Evolutionary conservation across 2,888 invertebrate genomes (phyloP).

Genomic region (Drosophila quinaria): DNA sequence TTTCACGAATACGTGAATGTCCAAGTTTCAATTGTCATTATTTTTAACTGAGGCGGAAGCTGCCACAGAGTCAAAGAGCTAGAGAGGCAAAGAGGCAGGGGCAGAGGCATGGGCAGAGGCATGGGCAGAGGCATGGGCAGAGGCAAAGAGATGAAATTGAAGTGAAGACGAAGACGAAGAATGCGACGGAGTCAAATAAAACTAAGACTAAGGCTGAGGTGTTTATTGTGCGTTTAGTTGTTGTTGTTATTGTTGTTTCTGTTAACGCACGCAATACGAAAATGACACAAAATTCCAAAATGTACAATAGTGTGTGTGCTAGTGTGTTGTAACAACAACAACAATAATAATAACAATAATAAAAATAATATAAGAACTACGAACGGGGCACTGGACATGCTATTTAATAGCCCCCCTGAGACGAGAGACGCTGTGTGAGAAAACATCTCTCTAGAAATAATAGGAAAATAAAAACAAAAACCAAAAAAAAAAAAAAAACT

Average conservation of each 20-base stretch:
- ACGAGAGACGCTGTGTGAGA: conserved; percentile 60
- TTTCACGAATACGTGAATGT: conserved; percentile 53
- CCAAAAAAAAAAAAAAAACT: background rate
- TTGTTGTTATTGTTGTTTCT: conserved; percentile 37
- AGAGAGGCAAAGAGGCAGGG: background rate
- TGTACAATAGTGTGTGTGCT: conserved; percentile 21
- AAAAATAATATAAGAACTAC: conserved; percentile 58
- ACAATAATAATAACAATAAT: conserved; percentile 25
- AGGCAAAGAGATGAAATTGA: conserved; percentile 3
- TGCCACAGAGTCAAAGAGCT: conserved; percentile 32
- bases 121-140: background rate
- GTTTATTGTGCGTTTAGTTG: conserved; percentile 57
- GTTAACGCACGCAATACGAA: conserved; percentile 58
- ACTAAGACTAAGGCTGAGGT: conserved; percentile 43
- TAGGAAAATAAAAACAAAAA: conserved; percentile 32
- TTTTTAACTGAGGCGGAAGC: conserved; percentile 79
- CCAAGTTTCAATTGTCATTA: conserved; percentile 74
- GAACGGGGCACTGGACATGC: conserved; percentile 51
- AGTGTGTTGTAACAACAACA: conserved; percentile 44
- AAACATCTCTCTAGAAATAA: conserved; percentile 32
- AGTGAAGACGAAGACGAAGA: conserved; percentile 36
- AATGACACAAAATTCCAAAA: conserved; percentile 61
- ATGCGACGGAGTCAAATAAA: conserved; percentile 40
- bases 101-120: background rate
- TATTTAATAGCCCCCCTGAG: conserved; percentile 61